These are phyloP conservation scores for Drosophila auraria DNA, from an alignment of 1,140 invertebrate genomes.

Conservation along the genomic window DNA sequence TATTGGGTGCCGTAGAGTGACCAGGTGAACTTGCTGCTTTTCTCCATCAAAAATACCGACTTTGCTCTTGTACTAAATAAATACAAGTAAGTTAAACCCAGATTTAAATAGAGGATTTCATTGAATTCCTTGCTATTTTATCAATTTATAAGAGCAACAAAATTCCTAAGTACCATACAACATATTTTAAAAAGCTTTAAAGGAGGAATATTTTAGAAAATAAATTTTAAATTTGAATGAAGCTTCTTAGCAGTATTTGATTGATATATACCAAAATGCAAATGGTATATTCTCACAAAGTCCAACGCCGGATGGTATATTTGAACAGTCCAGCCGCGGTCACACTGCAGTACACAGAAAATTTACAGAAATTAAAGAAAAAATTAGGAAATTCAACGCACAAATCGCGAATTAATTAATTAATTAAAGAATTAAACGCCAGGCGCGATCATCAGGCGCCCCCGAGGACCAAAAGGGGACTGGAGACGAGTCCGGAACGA, in stretches of 20 bases:
- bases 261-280: neutral
- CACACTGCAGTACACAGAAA: slow-evolving; percentile 71
- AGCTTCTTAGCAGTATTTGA: neutral
- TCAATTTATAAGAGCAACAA: neutral
- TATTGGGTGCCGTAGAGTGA: slow-evolving; percentile 19
- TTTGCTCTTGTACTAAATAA: neutral
- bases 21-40: slow-evolving; percentile 1
- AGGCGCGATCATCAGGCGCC: slow-evolving; percentile 51
- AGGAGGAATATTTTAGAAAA: neutral
- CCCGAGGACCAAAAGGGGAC: slow-evolving; percentile 45
- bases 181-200: neutral
- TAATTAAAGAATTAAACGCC: no score
- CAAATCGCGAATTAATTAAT: slow-evolving; percentile 48
- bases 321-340: slow-evolving; percentile 14
- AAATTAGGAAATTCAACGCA: slow-evolving; percentile 65
- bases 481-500: slow-evolving; percentile 15
- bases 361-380: slow-evolving; percentile 56
- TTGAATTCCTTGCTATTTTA: neutral
- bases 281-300: slow-evolving; percentile 7
- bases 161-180: neutral
- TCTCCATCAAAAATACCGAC: no score
- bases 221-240: neutral
- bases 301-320: slow-evolving; percentile 7
- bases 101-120: neutral
- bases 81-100: neutral